Base-by-base conservation (phyloP, 2,113 vertebrate genomes). In the Felis chaus region DNA sequence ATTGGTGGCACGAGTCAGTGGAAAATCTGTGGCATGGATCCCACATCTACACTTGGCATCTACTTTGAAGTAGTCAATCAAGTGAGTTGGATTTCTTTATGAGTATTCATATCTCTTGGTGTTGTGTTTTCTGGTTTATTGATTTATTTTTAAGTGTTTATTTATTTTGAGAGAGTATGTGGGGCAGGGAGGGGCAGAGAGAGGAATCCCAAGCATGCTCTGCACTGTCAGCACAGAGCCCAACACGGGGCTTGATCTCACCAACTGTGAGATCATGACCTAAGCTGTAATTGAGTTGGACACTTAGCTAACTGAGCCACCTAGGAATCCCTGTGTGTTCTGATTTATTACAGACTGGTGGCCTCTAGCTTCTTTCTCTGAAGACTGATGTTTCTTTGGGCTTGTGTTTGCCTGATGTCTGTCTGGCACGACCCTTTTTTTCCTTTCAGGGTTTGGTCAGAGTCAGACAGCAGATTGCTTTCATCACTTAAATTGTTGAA, bases 1-100 rank as follows among this genome's bases (percentile, higher is more conserved):
- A 88, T 99, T 9, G 99, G 99, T 95, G 99, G 99, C 85, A 99
- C 99, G 0, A 99, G 98, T 98, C 99, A 99, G 84, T 99, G 99
- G 99, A 99, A 99, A 98, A 98, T 99, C 41, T 99, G 99, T 98
- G 98, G 99, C 78, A 98, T 99, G 90, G 99, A 99, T 97, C 99
- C 99, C 3, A 99, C 99, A 33, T 99, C 99, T 73, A 99, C 99
- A 25, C 96, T 99, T 79, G 99, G 98, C 53, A 93, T 99, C 95
- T 99, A 99, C 96, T 99, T 99, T 98, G 99, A 99, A 99, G 99
- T 99, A 21, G 99, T 99, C 73, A 99, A 99, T 99, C 99, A 99
- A 99, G 99, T 99, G 97, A 86, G 97, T 85, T 83, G 31, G n/a
- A 36, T 81, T 21, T 68, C 18, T 91, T 83, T 3, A 29, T n/a